These are phyloP conservation scores for Antheraea yamamai DNA, from an alignment of 2,888 invertebrate genomes.

Conservation along the genomic window DNA sequence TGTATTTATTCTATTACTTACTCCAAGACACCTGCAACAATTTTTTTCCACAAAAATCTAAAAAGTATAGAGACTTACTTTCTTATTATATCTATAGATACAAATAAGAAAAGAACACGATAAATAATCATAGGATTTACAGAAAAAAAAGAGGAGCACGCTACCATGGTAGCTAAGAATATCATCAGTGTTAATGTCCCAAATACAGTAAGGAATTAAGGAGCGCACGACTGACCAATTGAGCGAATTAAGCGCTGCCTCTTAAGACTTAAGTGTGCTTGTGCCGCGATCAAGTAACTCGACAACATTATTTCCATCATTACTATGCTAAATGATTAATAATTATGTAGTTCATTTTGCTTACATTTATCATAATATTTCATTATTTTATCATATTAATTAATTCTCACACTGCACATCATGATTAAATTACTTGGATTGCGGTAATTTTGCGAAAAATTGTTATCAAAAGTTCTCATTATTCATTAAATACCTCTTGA, in stretches of 20 bases:
- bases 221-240: slow-evolving; percentile 67
- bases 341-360: neutral
- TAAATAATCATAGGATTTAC: too few relatives aligned
- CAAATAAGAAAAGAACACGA: neutral
- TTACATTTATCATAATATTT: neutral
- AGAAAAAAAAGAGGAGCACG: neutral
- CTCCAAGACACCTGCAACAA: too few relatives aligned
- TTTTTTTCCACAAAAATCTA: too few relatives aligned
- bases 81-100: too few relatives aligned
- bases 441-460: too few relatives aligned
- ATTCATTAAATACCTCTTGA: too few relatives aligned
- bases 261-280: slow-evolving; percentile 38
- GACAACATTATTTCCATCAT: slow-evolving; percentile 23
- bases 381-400: neutral
- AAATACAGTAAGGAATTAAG: slow-evolving; percentile 67
- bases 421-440: neutral
- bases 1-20: too few relatives aligned
- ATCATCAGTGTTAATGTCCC: slow-evolving; percentile 48
- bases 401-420: neutral
- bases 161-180: slow-evolving; percentile 23
- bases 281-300: slow-evolving; percentile 18
- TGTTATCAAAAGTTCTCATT: too few relatives aligned
- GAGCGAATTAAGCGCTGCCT: slow-evolving; percentile 66
- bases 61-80: too few relatives aligned
- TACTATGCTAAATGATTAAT: neutral